Conservation (phyloP, 2,113 vertebrate species). For the Chionis minor region DNA sequence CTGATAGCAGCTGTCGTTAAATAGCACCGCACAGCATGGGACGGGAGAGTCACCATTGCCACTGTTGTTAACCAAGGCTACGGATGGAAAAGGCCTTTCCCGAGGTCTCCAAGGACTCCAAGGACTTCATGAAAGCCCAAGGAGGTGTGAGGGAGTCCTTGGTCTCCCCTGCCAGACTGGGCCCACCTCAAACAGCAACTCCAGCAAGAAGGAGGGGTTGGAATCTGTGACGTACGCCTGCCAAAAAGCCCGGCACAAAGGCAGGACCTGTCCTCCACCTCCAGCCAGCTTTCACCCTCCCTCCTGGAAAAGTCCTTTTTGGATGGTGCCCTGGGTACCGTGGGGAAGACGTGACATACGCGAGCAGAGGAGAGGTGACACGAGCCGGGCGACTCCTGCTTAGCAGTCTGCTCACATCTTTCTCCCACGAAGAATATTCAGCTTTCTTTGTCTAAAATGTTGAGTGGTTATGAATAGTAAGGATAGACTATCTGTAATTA, state of each 20-base stretch:
- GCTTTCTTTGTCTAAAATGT: constrained; percentile 81
- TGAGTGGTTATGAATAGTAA: constrained; percentile 82
- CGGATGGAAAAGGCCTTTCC: not conserved
- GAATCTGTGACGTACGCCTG: rapidly evolving
- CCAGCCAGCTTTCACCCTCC: not conserved
- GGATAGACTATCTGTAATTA: constrained; percentile 81
- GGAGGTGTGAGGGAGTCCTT: rapidly evolving
- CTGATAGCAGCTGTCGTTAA: not conserved
- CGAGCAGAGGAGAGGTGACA: not conserved
- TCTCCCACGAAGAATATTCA: constrained; percentile 70
- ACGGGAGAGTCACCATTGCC: not conserved
- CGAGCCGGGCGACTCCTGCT: constrained; percentile 23
- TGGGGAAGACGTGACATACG: rapidly evolving
- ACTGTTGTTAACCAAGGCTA: not conserved
- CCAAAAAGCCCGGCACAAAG: not conserved
- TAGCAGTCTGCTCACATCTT: constrained; percentile 72
- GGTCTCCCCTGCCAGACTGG: not conserved
- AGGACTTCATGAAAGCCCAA: not conserved
- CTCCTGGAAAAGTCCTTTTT: not conserved
- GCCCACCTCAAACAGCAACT: not conserved
- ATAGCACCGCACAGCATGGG: not conserved
- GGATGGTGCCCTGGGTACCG: not conserved
- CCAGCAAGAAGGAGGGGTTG: not conserved
- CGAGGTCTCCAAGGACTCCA: not conserved
- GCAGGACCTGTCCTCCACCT: not conserved